Percentiles rank a stretch among this genome's conserved stretches.
phyloP scores from a whole-genome alignment of 2,888 invertebrate species.

The Stictocephala bisonia region DNA sequence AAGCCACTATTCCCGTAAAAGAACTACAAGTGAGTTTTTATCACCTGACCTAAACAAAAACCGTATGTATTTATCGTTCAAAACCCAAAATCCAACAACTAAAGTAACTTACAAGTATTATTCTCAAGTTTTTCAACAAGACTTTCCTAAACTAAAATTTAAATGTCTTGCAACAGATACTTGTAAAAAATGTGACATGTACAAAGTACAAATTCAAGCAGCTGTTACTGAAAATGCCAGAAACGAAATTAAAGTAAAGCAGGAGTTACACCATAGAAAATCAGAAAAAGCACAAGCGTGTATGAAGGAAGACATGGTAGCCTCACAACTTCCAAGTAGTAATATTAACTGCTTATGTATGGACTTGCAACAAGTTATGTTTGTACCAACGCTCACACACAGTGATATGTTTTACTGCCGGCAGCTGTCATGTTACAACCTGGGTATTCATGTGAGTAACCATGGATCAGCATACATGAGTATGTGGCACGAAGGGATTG shows the following conservation, averaged over 20 bases:
- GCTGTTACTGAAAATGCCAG: neutral
- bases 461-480: constrained; percentile 55
- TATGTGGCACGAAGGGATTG: constrained; percentile 57
- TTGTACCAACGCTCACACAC: constrained; percentile 59
- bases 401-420: constrained; percentile 60
- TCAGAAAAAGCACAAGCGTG: constrained; percentile 45
- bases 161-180: constrained; percentile 39
- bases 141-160: constrained; percentile 40
- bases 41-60: constrained; percentile 42
- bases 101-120: constrained; percentile 12
- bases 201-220: constrained; percentile 34
- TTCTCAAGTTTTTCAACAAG: constrained; percentile 12
- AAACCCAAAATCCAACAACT: constrained; percentile 6
- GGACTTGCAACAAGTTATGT: constrained; percentile 60
- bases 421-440: constrained; percentile 57
- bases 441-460: constrained; percentile 56
- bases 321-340: constrained; percentile 55
- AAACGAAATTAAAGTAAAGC: constrained; percentile 4
- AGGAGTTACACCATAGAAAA: constrained; percentile 50
- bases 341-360: constrained; percentile 52
- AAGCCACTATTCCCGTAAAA: constrained; percentile 41
- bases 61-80: constrained; percentile 24
- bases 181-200: constrained; percentile 45
- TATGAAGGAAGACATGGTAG: constrained; percentile 46
- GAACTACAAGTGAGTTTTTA: constrained; percentile 37